phyloP scores from a whole-genome alignment of 1,140 invertebrate species.

The Melitaea cinxia region DNA sequence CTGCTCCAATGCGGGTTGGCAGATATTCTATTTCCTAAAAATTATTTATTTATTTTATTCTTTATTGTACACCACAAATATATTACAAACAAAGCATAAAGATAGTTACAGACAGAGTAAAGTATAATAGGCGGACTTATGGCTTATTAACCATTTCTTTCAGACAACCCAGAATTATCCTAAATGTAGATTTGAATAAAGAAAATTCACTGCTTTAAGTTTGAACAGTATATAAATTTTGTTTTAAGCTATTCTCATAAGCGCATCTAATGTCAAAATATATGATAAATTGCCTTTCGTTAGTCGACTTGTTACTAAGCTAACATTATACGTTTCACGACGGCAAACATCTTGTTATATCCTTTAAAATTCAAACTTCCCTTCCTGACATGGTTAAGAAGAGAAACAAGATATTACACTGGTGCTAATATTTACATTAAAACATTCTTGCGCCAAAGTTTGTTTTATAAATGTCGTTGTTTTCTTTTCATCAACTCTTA shows the following conservation, averaged over 20 bases:
- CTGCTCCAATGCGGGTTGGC: too few relatives aligned
- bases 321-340: constrained; percentile 10
- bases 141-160: too few relatives aligned
- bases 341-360: constrained; percentile 16
- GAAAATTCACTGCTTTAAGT: neutral
- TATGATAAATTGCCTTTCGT: constrained; percentile 16
- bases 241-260: neutral
- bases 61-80: too few relatives aligned
- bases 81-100: too few relatives aligned
- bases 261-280: constrained; percentile 15
- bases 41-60: too few relatives aligned
- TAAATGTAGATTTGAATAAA: neutral
- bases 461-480: too few relatives aligned
- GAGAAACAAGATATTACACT: neutral
- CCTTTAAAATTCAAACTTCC: constrained; percentile 14
- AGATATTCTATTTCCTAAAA: too few relatives aligned
- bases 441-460: too few relatives aligned
- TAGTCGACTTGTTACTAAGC: constrained; percentile 10
- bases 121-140: too few relatives aligned
- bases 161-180: neutral
- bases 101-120: too few relatives aligned
- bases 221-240: constrained; percentile 5
- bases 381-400: constrained; percentile 9
- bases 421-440: neutral
- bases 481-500: too few relatives aligned